Evolutionary conservation across 2,797 vertebrate genomes (phyloP).

Genomic region (Setipinna tenuifilis): DNA sequence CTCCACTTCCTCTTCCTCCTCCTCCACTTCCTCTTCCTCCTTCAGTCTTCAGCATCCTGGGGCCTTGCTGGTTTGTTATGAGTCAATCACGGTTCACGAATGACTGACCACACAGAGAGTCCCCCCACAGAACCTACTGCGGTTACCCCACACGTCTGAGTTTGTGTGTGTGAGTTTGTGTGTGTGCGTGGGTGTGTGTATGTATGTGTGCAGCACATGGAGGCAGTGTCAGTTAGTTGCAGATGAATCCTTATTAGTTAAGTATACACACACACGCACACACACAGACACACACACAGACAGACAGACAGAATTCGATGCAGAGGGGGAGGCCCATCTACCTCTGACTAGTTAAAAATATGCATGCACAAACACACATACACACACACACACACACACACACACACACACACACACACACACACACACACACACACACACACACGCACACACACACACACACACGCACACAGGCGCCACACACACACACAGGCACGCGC

Average conservation of each 20-base stretch:
- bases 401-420: slow-evolving; percentile 11
- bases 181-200: neutral
- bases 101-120: too few species aligned
- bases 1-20: neutral
- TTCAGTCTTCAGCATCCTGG: neutral
- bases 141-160: too few species aligned
- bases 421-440: slow-evolving; percentile 10
- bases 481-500: neutral
- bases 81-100: neutral
- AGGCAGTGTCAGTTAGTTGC: neutral
- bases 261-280: neutral
- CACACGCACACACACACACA: neutral
- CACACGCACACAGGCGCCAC: neutral
- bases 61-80: neutral
- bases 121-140: too few species aligned
- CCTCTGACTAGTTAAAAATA: neutral
- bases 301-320: too few species aligned
- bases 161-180: too few species aligned
- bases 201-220: neutral
- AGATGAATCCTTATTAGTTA: neutral
- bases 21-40: slow-evolving; percentile 3
- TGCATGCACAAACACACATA: neutral
- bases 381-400: neutral
- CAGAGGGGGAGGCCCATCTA: neutral
- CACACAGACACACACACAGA: neutral